Evolutionary conservation across 2,888 invertebrate species (phyloP).

Genomic region (Andrena praecox): DNA sequence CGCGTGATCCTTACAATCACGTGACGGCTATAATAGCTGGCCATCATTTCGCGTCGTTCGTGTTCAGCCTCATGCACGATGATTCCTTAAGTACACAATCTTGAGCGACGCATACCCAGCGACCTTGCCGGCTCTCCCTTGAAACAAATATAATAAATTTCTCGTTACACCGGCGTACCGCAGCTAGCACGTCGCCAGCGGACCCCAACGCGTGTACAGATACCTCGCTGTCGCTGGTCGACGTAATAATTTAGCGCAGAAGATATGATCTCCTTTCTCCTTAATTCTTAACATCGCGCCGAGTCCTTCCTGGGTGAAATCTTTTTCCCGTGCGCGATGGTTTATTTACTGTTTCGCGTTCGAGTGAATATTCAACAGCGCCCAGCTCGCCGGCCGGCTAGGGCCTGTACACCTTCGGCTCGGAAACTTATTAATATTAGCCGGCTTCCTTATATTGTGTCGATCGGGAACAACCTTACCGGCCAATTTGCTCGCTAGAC

Average conservation of each 20-base stretch:
- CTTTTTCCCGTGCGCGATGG: background rate
- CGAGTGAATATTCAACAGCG: background rate
- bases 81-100: background rate
- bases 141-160: too few species aligned
- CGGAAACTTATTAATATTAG: conserved; percentile 19
- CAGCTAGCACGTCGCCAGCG: background rate
- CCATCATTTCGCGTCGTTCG: conserved; percentile 16
- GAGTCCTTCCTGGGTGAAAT: conserved; percentile 13
- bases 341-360: background rate
- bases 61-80: background rate
- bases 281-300: conserved; percentile 9
- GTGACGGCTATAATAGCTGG: conserved; percentile 53
- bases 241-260: background rate
- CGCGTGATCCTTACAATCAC: conserved; percentile 57
- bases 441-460: conserved; percentile 16
- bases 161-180: too few species aligned
- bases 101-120: background rate
- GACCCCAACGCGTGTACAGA: background rate
- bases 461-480: conserved; percentile 14
- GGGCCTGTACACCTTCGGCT: background rate
- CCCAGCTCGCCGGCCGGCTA: background rate
- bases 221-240: background rate
- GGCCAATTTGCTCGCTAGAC: conserved; percentile 29
- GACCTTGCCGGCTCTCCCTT: background rate
- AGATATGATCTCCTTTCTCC: conserved; percentile 17